phyloP scores from a whole-genome alignment of 2,888 invertebrate genomes.

The Polyploca ridens region DNA sequence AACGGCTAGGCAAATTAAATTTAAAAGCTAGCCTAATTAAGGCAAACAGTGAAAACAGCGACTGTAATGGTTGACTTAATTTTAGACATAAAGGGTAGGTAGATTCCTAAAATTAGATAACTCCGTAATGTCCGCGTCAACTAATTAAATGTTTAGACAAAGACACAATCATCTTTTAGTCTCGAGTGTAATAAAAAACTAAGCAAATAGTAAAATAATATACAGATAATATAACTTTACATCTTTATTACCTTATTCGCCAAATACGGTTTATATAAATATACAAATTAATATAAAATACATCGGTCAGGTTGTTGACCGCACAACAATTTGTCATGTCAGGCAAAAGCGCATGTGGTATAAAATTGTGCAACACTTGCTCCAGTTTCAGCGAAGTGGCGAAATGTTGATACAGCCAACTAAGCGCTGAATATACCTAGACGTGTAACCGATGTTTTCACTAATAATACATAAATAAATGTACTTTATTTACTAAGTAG shows the following conservation, averaged over 20 bases:
- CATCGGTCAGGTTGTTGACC: conserved; percentile 53
- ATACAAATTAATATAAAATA: neutral
- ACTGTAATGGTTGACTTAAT: too few relatives aligned
- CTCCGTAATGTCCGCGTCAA: too few relatives aligned
- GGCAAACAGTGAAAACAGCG: too few relatives aligned
- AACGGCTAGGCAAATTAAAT: too few relatives aligned
- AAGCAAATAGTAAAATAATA: too few relatives aligned
- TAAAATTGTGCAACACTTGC: conserved; percentile 56
- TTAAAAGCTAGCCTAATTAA: too few relatives aligned
- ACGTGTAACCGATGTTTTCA: neutral
- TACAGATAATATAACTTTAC: neutral
- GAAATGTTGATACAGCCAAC: conserved; percentile 30
- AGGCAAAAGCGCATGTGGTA: conserved; percentile 45
- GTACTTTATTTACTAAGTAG: neutral
- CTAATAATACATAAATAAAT: neutral
- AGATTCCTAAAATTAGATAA: too few relatives aligned
- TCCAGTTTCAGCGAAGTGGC: conserved; percentile 51
- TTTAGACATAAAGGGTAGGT: too few relatives aligned
- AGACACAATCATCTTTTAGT: too few relatives aligned
- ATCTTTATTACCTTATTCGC: too few relatives aligned
- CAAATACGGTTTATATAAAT: neutral
- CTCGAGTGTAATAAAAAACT: too few relatives aligned
- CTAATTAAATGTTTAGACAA: too few relatives aligned
- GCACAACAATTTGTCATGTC: conserved; percentile 55
- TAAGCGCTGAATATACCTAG: neutral